These are phyloP conservation scores for Adrianichthys oophorus DNA, from an alignment of 2,797 vertebrate genomes.

Conservation along the genomic window DNA sequence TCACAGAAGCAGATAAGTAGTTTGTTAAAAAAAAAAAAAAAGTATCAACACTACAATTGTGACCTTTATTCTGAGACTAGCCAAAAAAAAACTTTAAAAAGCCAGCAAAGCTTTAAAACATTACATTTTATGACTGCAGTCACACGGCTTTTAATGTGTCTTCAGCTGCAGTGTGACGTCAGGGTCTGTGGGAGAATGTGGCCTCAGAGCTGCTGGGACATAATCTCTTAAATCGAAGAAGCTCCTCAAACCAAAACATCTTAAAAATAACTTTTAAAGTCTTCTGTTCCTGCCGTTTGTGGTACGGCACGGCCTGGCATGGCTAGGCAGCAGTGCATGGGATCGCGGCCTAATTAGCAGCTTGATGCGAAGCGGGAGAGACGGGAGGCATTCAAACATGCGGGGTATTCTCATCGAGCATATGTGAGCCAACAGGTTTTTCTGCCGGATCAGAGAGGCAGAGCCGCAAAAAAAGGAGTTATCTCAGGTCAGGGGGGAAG, in stretches of 20 bases:
- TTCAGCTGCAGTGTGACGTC: conserved; percentile 31
- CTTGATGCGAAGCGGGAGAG: conserved; percentile 41
- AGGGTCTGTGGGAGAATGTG: conserved; percentile 9
- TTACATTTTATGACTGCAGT: no score
- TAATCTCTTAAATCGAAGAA: conserved; percentile 11
- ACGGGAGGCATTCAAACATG: conserved; percentile 47
- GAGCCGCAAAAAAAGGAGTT: conserved; percentile 46
- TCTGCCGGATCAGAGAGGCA: conserved; percentile 34
- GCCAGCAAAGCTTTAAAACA: no score
- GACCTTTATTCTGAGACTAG: no score
- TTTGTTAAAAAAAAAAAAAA: no score
- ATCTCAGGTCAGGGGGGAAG: conserved; percentile 67
- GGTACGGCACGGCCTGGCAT: conserved; percentile 22
- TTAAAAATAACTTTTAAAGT: conserved; percentile 21
- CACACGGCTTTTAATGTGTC: conserved; percentile 15
- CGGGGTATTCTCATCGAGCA: conserved; percentile 32
- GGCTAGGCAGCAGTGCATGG: conserved; percentile 17
- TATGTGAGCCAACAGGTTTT: conserved; percentile 10
- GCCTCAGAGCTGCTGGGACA: conserved; percentile 17
- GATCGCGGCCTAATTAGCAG: conserved; percentile 34
- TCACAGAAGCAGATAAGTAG: no score
- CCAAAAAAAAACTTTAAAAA: no score
- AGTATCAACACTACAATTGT: no score
- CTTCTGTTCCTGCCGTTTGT: conserved; percentile 2
- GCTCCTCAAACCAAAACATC: conserved; percentile 14